Conservation (phyloP, 2,113 vertebrate genomes). For the Carassius gibelio region DNA sequence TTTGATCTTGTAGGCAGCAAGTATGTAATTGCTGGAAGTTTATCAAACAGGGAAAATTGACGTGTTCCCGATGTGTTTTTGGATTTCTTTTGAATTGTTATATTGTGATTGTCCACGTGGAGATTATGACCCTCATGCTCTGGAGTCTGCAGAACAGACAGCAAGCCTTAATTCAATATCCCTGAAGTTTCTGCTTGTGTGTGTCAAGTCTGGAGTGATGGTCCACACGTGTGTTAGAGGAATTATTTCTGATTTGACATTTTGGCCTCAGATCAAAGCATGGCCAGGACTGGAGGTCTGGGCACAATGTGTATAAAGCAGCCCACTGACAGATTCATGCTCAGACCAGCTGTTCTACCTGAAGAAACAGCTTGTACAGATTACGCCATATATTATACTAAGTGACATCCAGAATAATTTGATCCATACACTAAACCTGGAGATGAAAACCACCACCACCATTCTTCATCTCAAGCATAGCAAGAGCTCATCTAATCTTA, state of each 20-base stretch:
- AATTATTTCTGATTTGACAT: slow-evolving; percentile 62
- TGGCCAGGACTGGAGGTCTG: slow-evolving; percentile 49
- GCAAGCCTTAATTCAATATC: slow-evolving; percentile 73
- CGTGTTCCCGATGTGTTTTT: neutral
- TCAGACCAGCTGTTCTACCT: slow-evolving; percentile 64
- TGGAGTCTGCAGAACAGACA: slow-evolving; percentile 39
- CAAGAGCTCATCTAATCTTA: neutral
- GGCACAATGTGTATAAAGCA: slow-evolving; percentile 51
- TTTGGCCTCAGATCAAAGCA: slow-evolving; percentile 69
- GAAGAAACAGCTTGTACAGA: slow-evolving; percentile 58
- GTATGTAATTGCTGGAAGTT: slow-evolving; percentile 26
- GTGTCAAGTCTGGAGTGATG: slow-evolving; percentile 57
- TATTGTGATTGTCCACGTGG: slow-evolving; percentile 3
- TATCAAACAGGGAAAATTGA: slow-evolving; percentile 32
- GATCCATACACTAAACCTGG: slow-evolving; percentile 49
- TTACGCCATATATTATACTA: slow-evolving; percentile 36
- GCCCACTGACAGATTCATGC: slow-evolving; percentile 57
- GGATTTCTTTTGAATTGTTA: neutral
- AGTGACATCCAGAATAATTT: slow-evolving; percentile 47
- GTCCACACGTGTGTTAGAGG: slow-evolving; percentile 60
- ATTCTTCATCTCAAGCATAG: slow-evolving; percentile 4
- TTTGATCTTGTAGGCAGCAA: neutral
- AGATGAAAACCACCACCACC: slow-evolving; percentile 15
- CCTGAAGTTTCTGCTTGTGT: slow-evolving; percentile 50
- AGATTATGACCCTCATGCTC: neutral